Conservation (phyloP, 2,113 vertebrate genomes). For the Illadopsis cleaveri region DNA sequence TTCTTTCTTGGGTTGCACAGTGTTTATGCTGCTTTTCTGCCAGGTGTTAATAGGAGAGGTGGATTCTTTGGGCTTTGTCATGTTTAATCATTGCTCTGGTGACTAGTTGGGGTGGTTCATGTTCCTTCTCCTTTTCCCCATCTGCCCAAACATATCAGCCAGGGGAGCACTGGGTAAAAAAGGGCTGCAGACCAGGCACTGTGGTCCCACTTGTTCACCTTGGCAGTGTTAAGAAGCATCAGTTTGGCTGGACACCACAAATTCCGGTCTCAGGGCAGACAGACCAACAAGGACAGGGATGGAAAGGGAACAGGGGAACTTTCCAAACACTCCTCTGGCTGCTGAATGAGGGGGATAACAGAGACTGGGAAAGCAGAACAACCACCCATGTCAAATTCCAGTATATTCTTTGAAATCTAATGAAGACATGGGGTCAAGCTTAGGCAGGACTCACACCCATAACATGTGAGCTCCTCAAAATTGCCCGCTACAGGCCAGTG, state of each 20-base stretch:
- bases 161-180: not conserved
- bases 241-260: not conserved
- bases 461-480: not conserved
- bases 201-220: not conserved
- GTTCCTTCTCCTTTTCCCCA: not conserved
- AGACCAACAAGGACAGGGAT: not conserved
- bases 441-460: not conserved
- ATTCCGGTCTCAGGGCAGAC: not conserved
- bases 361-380: not conserved
- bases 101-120: not conserved
- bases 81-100: not conserved
- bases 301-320: not conserved
- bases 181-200: fast-evolving
- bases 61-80: not conserved
- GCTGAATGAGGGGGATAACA: not conserved
- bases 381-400: not conserved
- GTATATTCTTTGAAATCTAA: not conserved
- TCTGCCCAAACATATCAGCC: not conserved
- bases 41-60: not conserved
- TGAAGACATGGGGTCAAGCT: not conserved
- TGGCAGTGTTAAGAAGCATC: not conserved
- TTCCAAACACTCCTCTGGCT: not conserved
- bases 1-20: not conserved
- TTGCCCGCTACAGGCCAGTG: not conserved
- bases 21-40: slow-evolving; percentile 5